phyloP scores from a whole-genome alignment of 1,140 invertebrate genomes.

The Dolichoris vasculosae region DNA sequence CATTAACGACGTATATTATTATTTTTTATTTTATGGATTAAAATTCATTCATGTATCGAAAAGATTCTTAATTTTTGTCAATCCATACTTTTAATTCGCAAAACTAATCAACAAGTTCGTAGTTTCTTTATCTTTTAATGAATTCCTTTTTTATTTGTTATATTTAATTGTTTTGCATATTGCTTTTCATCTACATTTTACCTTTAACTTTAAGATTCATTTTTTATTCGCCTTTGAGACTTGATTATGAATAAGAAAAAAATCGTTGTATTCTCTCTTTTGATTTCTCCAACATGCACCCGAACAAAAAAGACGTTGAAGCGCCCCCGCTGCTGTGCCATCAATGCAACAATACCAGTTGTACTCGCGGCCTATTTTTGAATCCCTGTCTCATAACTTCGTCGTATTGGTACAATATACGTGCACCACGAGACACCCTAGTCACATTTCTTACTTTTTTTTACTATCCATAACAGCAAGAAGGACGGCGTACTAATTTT shows the following conservation, averaged over 20 bases:
- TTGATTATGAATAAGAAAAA: conserved; percentile 36
- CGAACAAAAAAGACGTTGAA: neutral
- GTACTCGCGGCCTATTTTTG: neutral
- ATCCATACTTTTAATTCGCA: neutral
- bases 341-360: conserved; percentile 41
- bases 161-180: neutral
- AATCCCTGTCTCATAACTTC: neutral
- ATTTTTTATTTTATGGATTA: too few relatives aligned
- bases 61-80: too few relatives aligned
- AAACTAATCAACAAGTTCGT: neutral
- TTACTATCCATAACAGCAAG: neutral
- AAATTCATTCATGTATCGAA: too few relatives aligned
- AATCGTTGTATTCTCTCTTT: neutral
- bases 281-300: neutral
- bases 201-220: neutral
- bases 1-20: too few relatives aligned
- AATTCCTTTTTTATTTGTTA: neutral
- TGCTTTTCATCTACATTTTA: neutral
- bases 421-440: neutral
- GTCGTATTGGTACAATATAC: neutral
- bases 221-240: conserved; percentile 7
- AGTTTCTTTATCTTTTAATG: neutral
- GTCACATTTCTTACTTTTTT: neutral
- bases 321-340: conserved; percentile 43
- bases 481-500: conserved; percentile 32